A percentile compares a stretch with the other conserved stretches of the same genome.
These are phyloP conservation scores for Meriones unguiculatus DNA, from an alignment of 2,113 vertebrate genomes.

Conservation along the genomic window DNA sequence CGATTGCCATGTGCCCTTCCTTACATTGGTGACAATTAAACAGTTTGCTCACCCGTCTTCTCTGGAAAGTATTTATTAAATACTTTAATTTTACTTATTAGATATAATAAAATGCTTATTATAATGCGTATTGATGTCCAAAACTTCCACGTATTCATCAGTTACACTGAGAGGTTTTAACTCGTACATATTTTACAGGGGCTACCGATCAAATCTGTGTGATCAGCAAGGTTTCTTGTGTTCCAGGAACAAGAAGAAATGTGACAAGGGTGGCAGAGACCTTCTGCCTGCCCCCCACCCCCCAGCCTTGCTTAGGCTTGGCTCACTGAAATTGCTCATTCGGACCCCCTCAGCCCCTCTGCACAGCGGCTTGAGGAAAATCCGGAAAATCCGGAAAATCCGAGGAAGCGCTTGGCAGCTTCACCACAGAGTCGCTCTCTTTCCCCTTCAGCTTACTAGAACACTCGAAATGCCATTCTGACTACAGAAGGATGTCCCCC, in stretches of 20 bases:
- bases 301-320: neutral
- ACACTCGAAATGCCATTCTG: neutral
- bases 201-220: neutral
- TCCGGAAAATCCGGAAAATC: too few species aligned
- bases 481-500: too few species aligned
- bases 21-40: neutral
- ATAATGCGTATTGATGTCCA: neutral
- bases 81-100: too few species aligned
- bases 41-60: constrained; percentile 30
- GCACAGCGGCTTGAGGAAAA: neutral
- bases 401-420: neutral
- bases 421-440: neutral
- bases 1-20: neutral
- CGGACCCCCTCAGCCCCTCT: neutral
- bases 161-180: neutral
- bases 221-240: neutral
- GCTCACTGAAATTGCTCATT: neutral
- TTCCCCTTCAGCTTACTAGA: constrained; percentile 13
- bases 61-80: neutral
- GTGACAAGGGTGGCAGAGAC: neutral
- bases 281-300: too few species aligned
- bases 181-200: neutral
- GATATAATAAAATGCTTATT: too few species aligned
- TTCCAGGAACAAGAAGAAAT: neutral
- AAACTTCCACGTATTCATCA: neutral